Conservation (phyloP, 2,888 invertebrate species). For the Drosophila longiperda region DNA sequence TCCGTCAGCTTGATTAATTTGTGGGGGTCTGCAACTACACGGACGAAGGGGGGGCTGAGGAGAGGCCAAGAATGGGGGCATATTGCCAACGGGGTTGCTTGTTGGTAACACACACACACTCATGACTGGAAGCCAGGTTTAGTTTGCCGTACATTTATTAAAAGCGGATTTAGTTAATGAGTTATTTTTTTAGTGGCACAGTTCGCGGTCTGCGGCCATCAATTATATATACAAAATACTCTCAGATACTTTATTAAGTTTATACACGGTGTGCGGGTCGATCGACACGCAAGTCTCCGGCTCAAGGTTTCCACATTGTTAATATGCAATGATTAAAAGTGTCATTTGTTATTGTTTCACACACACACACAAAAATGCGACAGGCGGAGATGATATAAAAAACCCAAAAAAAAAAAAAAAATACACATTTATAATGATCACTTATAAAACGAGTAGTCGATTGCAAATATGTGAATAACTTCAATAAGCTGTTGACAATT, state of each 20-base stretch:
- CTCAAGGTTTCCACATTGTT: slow-evolving; percentile 61
- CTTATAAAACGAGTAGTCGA: not conserved
- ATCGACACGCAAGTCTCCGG: slow-evolving; percentile 29
- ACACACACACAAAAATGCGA: slow-evolving; percentile 24
- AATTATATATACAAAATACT: slow-evolving; percentile 55
- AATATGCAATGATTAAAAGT: slow-evolving; percentile 81
- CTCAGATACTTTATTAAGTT: slow-evolving; percentile 28
- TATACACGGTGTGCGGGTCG: slow-evolving; percentile 47
- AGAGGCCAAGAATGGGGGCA: not conserved
- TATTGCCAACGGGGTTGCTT: slow-evolving; percentile 15
- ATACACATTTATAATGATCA: slow-evolving; percentile 23
- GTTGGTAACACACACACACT: not conserved
- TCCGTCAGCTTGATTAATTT: slow-evolving; percentile 80
- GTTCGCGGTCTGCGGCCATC: slow-evolving; percentile 66
- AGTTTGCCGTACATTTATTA: slow-evolving; percentile 70
- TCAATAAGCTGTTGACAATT: not conserved
- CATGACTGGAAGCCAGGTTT: slow-evolving; percentile 31
- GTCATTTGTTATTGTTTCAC: slow-evolving; percentile 73
- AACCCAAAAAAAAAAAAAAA: not conserved
- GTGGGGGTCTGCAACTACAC: slow-evolving; percentile 59
- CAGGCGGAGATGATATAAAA: slow-evolving; percentile 24
- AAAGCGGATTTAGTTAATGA: slow-evolving; percentile 82
- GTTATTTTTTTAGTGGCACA: slow-evolving; percentile 72
- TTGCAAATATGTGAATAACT: not conserved
- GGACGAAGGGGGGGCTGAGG: not conserved